phyloP scores from a whole-genome alignment of 2,113 vertebrate genomes.

The Notiomystis cincta region DNA sequence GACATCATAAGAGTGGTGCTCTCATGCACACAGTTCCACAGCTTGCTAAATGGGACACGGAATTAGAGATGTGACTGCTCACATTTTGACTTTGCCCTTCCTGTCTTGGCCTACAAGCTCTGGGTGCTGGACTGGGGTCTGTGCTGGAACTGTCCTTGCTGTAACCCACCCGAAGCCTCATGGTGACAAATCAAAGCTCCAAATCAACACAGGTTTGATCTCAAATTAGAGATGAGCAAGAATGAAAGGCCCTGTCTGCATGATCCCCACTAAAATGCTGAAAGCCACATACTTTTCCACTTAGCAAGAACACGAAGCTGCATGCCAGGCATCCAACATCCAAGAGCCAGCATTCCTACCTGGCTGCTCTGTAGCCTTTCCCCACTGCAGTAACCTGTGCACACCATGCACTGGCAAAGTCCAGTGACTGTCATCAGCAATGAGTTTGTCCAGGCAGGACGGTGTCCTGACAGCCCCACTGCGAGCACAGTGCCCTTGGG shows the following conservation, averaged over 20 bases:
- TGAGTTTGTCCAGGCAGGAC: not conserved
- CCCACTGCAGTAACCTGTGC: not conserved
- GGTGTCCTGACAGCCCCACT: not conserved
- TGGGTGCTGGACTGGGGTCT: not conserved
- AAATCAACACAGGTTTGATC: not conserved
- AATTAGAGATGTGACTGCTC: not conserved
- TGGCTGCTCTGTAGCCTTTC: not conserved
- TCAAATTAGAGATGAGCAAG: not conserved
- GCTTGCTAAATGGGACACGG: not conserved
- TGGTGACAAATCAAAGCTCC: not conserved
- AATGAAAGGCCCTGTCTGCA: not conserved
- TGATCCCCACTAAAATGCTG: not conserved
- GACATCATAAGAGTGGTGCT: not conserved
- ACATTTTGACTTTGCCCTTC: not conserved
- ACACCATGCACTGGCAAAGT: not conserved
- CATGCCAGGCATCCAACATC: not conserved
- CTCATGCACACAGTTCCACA: rapidly evolving
- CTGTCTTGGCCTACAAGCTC: not conserved
- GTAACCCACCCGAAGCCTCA: not conserved
- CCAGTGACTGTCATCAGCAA: not conserved
- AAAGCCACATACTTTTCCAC: too few relatives aligned
- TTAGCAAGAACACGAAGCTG: not conserved
- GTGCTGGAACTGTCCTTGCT: not conserved
- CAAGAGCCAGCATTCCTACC: not conserved
- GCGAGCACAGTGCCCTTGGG: not conserved